Base-by-base conservation (phyloP, 2,113 vertebrate genomes). In the Clarias macrocephalus region DNA sequence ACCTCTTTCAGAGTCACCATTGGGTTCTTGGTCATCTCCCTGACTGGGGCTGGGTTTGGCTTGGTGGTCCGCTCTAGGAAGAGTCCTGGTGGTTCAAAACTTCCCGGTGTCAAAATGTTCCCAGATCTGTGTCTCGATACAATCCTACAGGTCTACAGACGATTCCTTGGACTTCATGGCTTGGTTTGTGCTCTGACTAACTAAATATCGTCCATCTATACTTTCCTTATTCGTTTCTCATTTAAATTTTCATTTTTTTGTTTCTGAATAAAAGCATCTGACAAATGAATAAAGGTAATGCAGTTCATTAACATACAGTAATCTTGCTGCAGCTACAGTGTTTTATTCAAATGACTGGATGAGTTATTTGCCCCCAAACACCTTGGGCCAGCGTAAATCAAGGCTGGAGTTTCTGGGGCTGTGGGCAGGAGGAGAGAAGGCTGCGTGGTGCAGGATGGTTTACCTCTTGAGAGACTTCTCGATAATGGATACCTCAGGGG, bases 381-480 rank as follows among this genome's bases (percentile, higher is more conserved):
- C 75, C 83, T 76, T 83, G 21, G 75, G 28, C 65, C 81, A 28
- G n/a, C 42, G 62, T 87, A 77, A 66, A 66, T 79, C 68, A 52
- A 21, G 48, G n/a, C 23, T 63, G 80, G 33, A 87, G 59, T 77
- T 63, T 76, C 59, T 9, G 5, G 65, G 80, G 59, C 87, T 28
- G 77, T 72, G 72, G 70, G 62, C 88, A 87, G 80, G 70, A 81
- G 56, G 60, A 76, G 70, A 70, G 79, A 75, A 52, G 57, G 59
- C 52, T 59, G 65, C 76, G 83, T 37, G n/a, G 83, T 60, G 70
- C 63, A 48, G 60, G 60, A 73, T 77, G 82, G 80, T 89, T 87
- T 88, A 88, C 60, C 77, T 72, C 42, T 85, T 80, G 68, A 86
- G 68, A 84, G 62, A 85, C 81, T 72, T 84, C 68, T 77, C 48